A percentile compares a stretch with the other conserved stretches of the same genome.
Evolutionary conservation across 2,888 invertebrate species (phyloP).

Genomic region (Schizotus pectinicornis): DNA sequence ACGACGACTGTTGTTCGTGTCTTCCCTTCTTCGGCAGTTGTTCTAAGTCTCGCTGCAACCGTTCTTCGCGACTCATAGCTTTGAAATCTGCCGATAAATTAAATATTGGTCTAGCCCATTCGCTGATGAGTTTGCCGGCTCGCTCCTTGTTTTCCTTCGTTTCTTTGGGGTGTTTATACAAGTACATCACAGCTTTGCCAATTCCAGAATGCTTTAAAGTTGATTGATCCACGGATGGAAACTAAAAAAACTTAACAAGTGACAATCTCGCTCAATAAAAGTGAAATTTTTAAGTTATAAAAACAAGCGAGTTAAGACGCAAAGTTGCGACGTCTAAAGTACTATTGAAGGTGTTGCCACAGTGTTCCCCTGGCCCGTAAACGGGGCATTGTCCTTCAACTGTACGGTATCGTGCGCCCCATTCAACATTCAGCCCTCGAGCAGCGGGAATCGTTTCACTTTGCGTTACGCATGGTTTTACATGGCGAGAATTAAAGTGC

Average conservation of each 20-base stretch:
- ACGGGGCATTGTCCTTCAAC: too few relatives aligned
- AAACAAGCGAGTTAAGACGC: too few relatives aligned
- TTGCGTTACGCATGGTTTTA: too few relatives aligned
- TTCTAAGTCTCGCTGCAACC: slow-evolving; percentile 89
- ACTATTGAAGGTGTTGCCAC: too few relatives aligned
- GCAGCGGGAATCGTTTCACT: too few relatives aligned
- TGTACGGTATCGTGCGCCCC: too few relatives aligned
- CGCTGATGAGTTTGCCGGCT: slow-evolving; percentile 91
- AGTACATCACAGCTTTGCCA: slow-evolving; percentile 99
- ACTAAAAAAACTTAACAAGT: slow-evolving; percentile 64
- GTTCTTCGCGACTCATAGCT: slow-evolving; percentile 90
- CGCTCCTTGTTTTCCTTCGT: slow-evolving; percentile 89
- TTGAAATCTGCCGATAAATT: slow-evolving; percentile 93
- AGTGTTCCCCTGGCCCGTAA: too few relatives aligned
- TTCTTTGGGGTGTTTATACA: slow-evolving; percentile 98
- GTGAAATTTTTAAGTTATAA: too few relatives aligned
- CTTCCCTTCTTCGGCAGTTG: slow-evolving; percentile 69
- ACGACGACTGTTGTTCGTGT: slow-evolving; percentile 60
- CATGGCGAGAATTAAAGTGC: too few relatives aligned
- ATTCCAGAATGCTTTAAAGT: slow-evolving; percentile 95
- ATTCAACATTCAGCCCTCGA: too few relatives aligned
- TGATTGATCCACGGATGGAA: slow-evolving; percentile 87
- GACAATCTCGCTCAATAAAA: too few relatives aligned
- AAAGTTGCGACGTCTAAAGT: too few relatives aligned
- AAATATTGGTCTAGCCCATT: slow-evolving; percentile 98